These are phyloP conservation scores for Seriola quinqueradiata DNA, from an alignment of 2,113 vertebrate genomes.

Conservation along the genomic window DNA sequence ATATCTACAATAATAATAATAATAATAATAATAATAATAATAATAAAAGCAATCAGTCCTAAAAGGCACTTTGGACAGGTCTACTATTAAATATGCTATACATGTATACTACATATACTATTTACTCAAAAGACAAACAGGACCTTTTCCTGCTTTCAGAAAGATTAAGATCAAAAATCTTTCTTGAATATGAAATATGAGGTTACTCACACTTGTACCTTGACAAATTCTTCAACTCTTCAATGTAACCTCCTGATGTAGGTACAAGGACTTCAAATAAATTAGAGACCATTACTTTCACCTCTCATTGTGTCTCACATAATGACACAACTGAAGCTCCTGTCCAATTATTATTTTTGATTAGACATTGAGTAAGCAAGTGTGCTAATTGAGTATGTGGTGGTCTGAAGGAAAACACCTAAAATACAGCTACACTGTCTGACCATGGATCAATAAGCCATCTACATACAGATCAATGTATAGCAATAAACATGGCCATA, in stretches of 20 bases:
- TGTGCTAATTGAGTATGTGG: slow-evolving; percentile 14
- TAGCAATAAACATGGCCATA: slow-evolving; percentile 29
- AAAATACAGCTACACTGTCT: slow-evolving; percentile 1
- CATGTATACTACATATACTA: no score
- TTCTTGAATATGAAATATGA: background rate
- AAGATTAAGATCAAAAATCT: no score
- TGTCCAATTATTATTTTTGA: slow-evolving; percentile 37
- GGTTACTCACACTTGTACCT: background rate
- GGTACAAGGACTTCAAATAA: background rate
- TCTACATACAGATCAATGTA: slow-evolving; percentile 50
- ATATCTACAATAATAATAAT: no score
- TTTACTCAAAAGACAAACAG: no score
- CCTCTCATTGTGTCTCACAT: slow-evolving; percentile 2
- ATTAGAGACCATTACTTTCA: slow-evolving; percentile 12
- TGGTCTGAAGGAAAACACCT: slow-evolving; percentile 1
- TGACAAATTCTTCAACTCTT: background rate
- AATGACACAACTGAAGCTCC: slow-evolving; percentile 23
- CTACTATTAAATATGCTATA: no score
- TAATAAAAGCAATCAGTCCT: no score
- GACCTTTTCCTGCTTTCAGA: no score
- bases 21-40: no score
- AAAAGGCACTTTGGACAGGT: no score
- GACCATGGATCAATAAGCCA: slow-evolving; percentile 49
- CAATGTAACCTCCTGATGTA: background rate
- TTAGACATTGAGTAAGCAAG: background rate